Conservation (phyloP, 2,888 invertebrate species). For the Itoplectis maculator region DNA sequence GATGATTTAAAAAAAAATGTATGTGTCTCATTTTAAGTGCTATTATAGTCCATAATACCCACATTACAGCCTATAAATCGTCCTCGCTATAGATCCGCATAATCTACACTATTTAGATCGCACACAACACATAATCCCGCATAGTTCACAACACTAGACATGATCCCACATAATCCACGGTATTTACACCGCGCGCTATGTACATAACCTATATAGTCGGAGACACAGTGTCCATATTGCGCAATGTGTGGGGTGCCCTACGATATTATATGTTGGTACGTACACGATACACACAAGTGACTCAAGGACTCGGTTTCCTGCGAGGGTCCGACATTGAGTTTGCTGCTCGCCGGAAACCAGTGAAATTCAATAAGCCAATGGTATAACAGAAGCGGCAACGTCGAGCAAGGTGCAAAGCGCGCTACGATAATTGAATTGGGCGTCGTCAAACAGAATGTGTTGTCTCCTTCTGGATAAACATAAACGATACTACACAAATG, state of each 20-base stretch:
- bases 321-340: slow-evolving; percentile 8
- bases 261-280: slow-evolving; percentile 14
- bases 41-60: no score
- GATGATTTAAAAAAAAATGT: no score
- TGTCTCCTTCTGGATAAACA: not conserved
- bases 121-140: not conserved
- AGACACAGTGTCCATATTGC: not conserved
- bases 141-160: not conserved
- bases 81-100: not conserved
- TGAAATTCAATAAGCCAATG: slow-evolving; percentile 17
- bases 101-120: not conserved
- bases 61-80: no score
- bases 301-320: slow-evolving; percentile 4
- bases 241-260: not conserved
- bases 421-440: slow-evolving; percentile 4
- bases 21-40: no score
- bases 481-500: slow-evolving; percentile 1
- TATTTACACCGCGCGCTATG: not conserved
- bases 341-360: slow-evolving; percentile 16
- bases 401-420: not conserved
- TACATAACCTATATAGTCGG: not conserved
- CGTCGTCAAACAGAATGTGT: slow-evolving; percentile 18
- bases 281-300: not conserved
- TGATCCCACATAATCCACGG: not conserved
- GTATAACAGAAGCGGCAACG: not conserved